phyloP scores from a whole-genome alignment of 2,888 invertebrate species.

The Caenorhabditis sp. region DNA sequence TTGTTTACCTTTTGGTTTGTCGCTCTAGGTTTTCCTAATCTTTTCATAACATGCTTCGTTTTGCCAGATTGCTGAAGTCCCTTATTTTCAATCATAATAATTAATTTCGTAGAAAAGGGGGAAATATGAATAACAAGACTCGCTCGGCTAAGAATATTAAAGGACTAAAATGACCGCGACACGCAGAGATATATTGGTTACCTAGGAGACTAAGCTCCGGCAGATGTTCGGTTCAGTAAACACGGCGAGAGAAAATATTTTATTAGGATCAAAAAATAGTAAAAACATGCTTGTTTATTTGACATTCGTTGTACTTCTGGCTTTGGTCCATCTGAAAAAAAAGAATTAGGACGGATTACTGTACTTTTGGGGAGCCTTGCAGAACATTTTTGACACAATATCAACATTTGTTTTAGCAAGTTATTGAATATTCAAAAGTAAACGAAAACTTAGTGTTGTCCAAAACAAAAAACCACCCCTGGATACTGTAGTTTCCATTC shows the following conservation, averaged over 20 bases:
- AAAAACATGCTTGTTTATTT: background rate
- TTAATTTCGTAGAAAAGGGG: background rate
- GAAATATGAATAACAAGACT: background rate
- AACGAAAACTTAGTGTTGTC: too few relatives aligned
- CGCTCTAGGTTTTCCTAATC: background rate
- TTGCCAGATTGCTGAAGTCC: background rate
- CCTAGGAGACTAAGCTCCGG: conserved; percentile 1
- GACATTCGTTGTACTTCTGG: conserved; percentile 8
- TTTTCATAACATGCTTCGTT: background rate
- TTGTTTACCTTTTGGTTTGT: background rate
- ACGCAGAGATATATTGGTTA: background rate
- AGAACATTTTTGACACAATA: too few relatives aligned
- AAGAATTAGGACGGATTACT: background rate
- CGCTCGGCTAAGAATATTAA: background rate
- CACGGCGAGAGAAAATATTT: background rate
- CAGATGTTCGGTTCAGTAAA: background rate
- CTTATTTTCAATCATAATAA: background rate
- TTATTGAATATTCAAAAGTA: too few relatives aligned
- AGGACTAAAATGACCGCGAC: background rate
- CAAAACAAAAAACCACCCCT: too few relatives aligned
- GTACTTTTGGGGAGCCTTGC: too few relatives aligned
- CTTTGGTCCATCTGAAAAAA: conserved; percentile 1
- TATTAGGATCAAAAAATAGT: background rate
- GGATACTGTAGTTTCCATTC: too few relatives aligned
- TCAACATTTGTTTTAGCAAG: too few relatives aligned